A percentile compares a stretch with the other conserved stretches of the same genome.
Evolutionary conservation across 2,113 vertebrate species (phyloP).

Genomic region (Nothoprocta pentlandii): DNA sequence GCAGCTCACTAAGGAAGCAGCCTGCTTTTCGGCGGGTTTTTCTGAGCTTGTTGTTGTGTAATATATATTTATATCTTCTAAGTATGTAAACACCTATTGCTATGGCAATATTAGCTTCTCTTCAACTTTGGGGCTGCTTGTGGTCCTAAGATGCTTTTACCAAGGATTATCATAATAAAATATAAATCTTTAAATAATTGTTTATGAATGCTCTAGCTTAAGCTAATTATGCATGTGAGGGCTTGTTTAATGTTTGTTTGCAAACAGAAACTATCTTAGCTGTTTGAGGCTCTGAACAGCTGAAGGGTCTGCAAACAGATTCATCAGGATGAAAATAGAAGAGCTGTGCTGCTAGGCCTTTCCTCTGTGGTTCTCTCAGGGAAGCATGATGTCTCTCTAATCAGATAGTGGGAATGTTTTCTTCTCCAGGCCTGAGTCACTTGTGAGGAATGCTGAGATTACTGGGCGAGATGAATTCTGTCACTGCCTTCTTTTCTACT

Average conservation of each 20-base stretch:
- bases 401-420: constrained; percentile 72
- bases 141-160: background rate
- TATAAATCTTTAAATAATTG: background rate
- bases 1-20: background rate
- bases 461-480: constrained; percentile 64
- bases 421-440: constrained; percentile 69
- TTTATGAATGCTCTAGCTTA: background rate
- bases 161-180: constrained; percentile 5
- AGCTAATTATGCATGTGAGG: background rate
- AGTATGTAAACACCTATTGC: background rate
- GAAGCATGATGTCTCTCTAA: constrained; percentile 68
- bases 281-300: background rate
- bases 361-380: constrained; percentile 56
- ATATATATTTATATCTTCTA: background rate
- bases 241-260: background rate
- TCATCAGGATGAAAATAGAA: background rate
- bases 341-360: background rate
- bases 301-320: background rate
- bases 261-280: background rate
- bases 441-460: constrained; percentile 77
- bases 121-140: background rate
- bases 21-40: background rate
- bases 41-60: rapidly evolving
- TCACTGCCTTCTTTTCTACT: constrained; percentile 14
- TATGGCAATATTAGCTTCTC: background rate